phyloP scores from a whole-genome alignment of 2,888 invertebrate genomes.

The Cephus spinipes region DNA sequence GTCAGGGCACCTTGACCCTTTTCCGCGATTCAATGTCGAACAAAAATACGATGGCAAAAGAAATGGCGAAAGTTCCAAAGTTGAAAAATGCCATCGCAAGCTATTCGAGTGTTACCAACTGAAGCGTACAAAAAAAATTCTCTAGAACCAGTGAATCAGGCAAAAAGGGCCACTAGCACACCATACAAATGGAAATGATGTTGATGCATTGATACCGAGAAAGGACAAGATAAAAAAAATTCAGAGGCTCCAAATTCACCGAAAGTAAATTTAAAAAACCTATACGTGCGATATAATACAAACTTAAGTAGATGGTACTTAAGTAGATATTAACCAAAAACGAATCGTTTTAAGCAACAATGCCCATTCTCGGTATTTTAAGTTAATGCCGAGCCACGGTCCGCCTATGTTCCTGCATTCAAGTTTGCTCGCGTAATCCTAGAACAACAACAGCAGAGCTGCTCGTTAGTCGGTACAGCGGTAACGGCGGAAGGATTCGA shows the following conservation, averaged over 20 bases:
- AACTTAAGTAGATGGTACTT: too few relatives aligned
- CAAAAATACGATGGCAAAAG: background rate
- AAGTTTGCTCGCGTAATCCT: conserved; percentile 35
- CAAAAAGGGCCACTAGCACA: background rate
- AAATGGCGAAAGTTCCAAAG: background rate
- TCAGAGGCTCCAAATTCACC: background rate
- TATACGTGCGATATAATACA: background rate
- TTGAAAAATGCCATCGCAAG: background rate
- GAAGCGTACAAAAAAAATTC: background rate
- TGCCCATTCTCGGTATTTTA: background rate
- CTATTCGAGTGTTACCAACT: background rate
- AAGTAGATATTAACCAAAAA: background rate
- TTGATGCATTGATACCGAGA: background rate
- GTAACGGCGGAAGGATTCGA: conserved; percentile 46
- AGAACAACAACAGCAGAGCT: conserved; percentile 30
- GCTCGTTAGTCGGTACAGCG: conserved; percentile 44
- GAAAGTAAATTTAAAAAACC: background rate
- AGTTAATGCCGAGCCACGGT: conserved; percentile 12
- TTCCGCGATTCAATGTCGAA: background rate
- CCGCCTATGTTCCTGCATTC: conserved; percentile 22
- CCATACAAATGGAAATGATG: background rate
- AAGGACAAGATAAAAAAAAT: background rate
- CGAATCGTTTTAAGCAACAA: background rate
- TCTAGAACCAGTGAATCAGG: background rate
- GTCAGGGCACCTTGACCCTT: background rate